Conservation (phyloP, 2,113 vertebrate genomes). For the Psilopsiagon aurifrons region DNA sequence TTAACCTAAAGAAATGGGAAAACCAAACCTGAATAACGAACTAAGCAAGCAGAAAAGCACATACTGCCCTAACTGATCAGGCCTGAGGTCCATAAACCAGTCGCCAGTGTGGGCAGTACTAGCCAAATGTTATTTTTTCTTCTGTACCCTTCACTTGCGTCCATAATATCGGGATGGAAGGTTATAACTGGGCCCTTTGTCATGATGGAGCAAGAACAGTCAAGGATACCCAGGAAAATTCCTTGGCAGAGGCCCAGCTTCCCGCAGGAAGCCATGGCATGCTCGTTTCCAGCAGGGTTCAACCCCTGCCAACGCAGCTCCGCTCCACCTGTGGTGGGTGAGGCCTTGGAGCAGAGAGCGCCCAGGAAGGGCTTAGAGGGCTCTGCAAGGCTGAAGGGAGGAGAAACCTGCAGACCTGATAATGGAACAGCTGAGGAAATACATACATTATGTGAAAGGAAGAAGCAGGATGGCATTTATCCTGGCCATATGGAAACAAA, state of each 20-base stretch:
- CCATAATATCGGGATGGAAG: neutral
- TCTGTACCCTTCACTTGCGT: neutral
- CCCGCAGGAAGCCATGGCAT: neutral
- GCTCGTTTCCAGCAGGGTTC: neutral
- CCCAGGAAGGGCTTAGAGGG: neutral
- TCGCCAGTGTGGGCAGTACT: neutral
- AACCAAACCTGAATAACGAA: neutral
- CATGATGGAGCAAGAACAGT: neutral
- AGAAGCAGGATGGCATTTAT: conserved; percentile 40
- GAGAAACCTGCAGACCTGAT: neutral
- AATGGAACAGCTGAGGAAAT: conserved; percentile 21
- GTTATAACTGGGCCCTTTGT: neutral
- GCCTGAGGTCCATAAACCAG: neutral
- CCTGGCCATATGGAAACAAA: conserved; percentile 65
- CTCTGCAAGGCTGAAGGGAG: neutral
- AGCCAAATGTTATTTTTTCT: neutral
- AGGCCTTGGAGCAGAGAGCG: neutral
- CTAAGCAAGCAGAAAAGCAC: neutral
- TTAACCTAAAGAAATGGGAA: neutral
- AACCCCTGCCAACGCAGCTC: neutral
- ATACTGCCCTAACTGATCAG: neutral
- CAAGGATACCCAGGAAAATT: conserved; percentile 39
- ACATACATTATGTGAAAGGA: conserved; percentile 31
- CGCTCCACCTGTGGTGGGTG: neutral
- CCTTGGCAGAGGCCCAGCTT: conserved; percentile 41